These are phyloP conservation scores for Drosophila ustulata DNA, from an alignment of 2,888 invertebrate genomes.

Conservation along the genomic window DNA sequence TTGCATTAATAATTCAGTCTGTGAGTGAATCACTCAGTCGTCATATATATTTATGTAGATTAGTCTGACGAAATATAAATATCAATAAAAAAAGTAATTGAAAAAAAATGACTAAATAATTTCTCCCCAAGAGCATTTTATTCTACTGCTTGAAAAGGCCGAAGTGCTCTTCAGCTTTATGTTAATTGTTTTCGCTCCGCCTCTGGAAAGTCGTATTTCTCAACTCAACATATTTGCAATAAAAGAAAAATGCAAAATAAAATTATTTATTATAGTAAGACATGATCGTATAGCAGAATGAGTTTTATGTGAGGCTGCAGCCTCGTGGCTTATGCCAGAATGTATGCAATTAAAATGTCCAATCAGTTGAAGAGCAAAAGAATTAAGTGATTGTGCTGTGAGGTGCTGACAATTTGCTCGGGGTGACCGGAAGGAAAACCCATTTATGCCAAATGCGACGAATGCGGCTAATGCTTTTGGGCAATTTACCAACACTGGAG, in stretches of 20 bases:
- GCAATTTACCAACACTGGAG: conserved; percentile 64
- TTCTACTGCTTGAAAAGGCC: too few species aligned
- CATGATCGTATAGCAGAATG: conserved; percentile 13
- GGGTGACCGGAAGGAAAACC: conserved; percentile 69
- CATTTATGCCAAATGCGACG: conserved; percentile 58
- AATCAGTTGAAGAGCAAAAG: conserved; percentile 20
- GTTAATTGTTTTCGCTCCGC: too few species aligned
- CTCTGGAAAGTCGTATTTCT: too few species aligned
- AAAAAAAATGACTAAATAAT: too few species aligned
- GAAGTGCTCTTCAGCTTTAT: too few species aligned
- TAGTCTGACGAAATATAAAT: too few species aligned
- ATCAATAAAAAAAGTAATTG: too few species aligned
- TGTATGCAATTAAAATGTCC: conserved; percentile 59
- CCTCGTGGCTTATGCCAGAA: conserved; percentile 36
- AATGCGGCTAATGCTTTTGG: conserved; percentile 62
- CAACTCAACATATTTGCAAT: neutral
- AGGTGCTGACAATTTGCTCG: conserved; percentile 38
- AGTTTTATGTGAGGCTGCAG: conserved; percentile 1
- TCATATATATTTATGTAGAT: too few species aligned
- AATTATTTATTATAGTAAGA: conserved; percentile 8
- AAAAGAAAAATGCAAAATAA: neutral
- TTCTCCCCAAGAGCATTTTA: too few species aligned
- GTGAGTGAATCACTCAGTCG: too few species aligned
- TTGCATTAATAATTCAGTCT: too few species aligned
- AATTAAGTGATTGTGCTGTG: conserved; percentile 15